Base-by-base conservation (phyloP, 2,113 vertebrate genomes). In the Bettongia penicillata region DNA sequence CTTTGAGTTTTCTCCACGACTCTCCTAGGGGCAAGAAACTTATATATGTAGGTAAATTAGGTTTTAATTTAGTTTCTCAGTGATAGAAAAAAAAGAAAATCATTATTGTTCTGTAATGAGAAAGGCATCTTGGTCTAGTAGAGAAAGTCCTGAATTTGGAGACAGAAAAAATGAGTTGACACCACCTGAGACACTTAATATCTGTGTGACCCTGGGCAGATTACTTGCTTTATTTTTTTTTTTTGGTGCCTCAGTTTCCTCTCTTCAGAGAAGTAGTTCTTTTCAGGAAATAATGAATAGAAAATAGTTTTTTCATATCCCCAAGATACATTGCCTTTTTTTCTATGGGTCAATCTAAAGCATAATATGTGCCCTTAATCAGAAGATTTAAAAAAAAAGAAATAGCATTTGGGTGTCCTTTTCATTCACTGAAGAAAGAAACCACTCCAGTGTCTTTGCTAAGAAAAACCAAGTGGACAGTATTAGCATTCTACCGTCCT, bases 1-100 rank as follows among this genome's bases (percentile, higher is more conserved):
- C 37, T 10, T 90, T 48, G 53, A 61, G 19, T 93, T 94, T 95
- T 95, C 28, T 90, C 55, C 91, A 51, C 9, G 68, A n/a, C 12
- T 93, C 26, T 52, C 51, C 37, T 50, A 90, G 47, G 53, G n/a
- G 28, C 90, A 28, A 90, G 9, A 50, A 51, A 90, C 10, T 90
- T 90, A 7, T 90, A 16, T 31, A 49, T 50, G 5, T 90, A 16
- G 3, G 26, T 90, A 90, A 77, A 23, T 84, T 68, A 68, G 31
- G 57, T 11, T 14, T 68, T 31, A 68, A 57, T 31, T 68, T 12
- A 68, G 57, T 31, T 84, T 84, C 6, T n/a, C 16, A 5, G 37
- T 77, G 14, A 77, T 19, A 77, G 61, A 7, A 23, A 43, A 84
- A 84, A 43, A 22, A 77, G 19, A 84, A 84, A 84, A 7, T 43